These are phyloP conservation scores for Octomys mimax DNA, from an alignment of 2,797 vertebrate genomes.

Conservation along the genomic window DNA sequence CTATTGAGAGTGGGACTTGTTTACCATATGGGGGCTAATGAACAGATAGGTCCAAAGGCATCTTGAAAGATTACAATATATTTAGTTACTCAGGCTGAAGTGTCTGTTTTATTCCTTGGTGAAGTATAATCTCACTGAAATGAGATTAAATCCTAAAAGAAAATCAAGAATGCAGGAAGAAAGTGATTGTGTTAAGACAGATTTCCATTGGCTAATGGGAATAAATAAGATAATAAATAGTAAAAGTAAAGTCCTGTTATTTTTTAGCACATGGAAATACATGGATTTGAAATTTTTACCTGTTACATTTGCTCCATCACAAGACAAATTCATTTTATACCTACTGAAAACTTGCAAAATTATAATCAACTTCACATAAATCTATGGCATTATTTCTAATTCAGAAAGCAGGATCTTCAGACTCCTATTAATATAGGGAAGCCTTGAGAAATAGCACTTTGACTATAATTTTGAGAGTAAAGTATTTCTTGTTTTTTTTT, in stretches of 20 bases:
- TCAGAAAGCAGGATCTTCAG: slow-evolving; percentile 9
- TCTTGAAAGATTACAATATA: not conserved
- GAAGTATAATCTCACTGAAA: not conserved
- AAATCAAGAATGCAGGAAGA: not conserved
- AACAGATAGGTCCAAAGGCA: slow-evolving; percentile 22
- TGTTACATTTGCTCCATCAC: not conserved
- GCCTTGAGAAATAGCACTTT: slow-evolving; percentile 16
- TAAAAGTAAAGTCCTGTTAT: slow-evolving; percentile 9
- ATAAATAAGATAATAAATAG: slow-evolving; percentile 43
- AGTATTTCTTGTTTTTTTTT: slow-evolving; percentile 6
- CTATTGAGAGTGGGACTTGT: not conserved
- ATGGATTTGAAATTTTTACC: slow-evolving; percentile 2
- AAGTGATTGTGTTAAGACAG: slow-evolving; percentile 42
- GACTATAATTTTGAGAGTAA: slow-evolving; percentile 42
- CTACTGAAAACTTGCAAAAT: slow-evolving; percentile 9
- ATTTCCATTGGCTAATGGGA: not conserved
- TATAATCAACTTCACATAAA: not conserved
- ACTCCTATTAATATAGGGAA: not conserved
- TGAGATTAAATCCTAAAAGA: slow-evolving; percentile 1
- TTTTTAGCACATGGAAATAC: slow-evolving; percentile 27
- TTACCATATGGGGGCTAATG: not conserved
- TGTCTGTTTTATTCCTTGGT: not conserved
- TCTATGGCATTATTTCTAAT: slow-evolving; percentile 42
- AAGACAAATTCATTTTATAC: slow-evolving; percentile 28
- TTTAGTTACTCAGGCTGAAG: slow-evolving; percentile 15